These are phyloP conservation scores for Paratrypauchen microcephalus DNA, from an alignment of 2,797 vertebrate genomes.

Conservation along the genomic window DNA sequence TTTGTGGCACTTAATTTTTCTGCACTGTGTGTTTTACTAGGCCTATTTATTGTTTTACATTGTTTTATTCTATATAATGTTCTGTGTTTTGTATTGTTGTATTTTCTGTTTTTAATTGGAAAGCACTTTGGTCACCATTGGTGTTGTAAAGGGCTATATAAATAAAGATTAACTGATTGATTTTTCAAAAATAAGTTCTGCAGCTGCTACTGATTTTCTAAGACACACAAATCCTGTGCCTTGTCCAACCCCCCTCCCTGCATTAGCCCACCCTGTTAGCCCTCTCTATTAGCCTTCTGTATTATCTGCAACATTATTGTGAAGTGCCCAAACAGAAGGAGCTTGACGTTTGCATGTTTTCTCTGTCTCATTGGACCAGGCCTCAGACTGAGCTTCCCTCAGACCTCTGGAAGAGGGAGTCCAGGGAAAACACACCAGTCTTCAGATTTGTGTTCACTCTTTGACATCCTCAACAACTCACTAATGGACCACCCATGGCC, in stretches of 20 bases:
- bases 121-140: no score
- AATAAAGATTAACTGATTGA: no score
- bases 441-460: background rate
- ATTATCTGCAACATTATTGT: background rate
- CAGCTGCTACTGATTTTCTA: background rate
- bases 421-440: background rate
- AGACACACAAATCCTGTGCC: background rate
- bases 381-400: constrained; percentile 4
- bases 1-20: no score
- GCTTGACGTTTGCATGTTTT: background rate
- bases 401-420: background rate
- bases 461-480: background rate
- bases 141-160: no score
- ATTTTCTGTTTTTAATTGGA: no score
- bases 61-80: no score
- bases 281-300: background rate
- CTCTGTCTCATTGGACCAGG: background rate
- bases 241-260: background rate
- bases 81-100: no score
- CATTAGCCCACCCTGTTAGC: background rate
- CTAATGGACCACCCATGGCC: constrained; percentile 6
- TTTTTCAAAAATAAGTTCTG: background rate
- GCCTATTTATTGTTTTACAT: no score
- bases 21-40: no score
- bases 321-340: background rate